Evolutionary conservation across 2,888 invertebrate genomes (phyloP).

Genomic region (Unio pictorum): DNA sequence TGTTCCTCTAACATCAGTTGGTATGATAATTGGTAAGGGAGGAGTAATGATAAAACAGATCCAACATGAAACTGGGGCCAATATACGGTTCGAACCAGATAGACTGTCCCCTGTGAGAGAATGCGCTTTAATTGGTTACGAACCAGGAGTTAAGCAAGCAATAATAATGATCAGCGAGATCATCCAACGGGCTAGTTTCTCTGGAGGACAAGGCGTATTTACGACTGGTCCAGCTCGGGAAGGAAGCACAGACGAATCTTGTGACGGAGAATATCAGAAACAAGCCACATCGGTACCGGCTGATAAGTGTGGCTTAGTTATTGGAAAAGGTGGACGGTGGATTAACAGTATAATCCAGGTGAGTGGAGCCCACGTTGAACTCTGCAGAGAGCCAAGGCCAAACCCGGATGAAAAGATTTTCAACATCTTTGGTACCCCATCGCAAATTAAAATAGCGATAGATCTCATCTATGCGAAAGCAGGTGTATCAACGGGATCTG

Average conservation of each 20-base stretch:
- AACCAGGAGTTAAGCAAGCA: constrained; percentile 89
- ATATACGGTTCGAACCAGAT: constrained; percentile 90
- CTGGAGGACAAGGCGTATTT: constrained; percentile 32
- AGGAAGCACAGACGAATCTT: constrained; percentile 72
- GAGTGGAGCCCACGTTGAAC: constrained; percentile 97
- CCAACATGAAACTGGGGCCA: constrained; percentile 92
- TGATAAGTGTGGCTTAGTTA: constrained; percentile 96
- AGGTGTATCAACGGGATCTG: constrained; percentile 36
- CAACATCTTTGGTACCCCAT: constrained; percentile 89
- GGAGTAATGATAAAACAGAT: constrained; percentile 99
- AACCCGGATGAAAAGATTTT: constrained; percentile 91
- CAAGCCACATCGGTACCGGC: constrained; percentile 93
- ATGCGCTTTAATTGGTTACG: constrained; percentile 89
- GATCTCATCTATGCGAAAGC: constrained; percentile 95
- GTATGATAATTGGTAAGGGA: constrained; percentile 98
- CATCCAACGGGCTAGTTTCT: constrained; percentile 76
- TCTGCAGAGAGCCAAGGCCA: constrained; percentile 87
- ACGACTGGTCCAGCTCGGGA: constrained; percentile 60
- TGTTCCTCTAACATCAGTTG: constrained; percentile 94
- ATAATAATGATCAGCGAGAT: constrained; percentile 90
- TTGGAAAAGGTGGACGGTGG: constrained; percentile 97
- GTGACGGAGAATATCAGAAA: constrained; percentile 71
- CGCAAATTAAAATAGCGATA: constrained; percentile 96
- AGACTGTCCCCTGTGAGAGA: constrained; percentile 84
- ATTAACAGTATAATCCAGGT: constrained; percentile 95